Percentiles rank a stretch among this genome's conserved stretches.
Evolutionary conservation across 2,797 vertebrate species (phyloP).

Genomic region (Perodicticus potto): DNA sequence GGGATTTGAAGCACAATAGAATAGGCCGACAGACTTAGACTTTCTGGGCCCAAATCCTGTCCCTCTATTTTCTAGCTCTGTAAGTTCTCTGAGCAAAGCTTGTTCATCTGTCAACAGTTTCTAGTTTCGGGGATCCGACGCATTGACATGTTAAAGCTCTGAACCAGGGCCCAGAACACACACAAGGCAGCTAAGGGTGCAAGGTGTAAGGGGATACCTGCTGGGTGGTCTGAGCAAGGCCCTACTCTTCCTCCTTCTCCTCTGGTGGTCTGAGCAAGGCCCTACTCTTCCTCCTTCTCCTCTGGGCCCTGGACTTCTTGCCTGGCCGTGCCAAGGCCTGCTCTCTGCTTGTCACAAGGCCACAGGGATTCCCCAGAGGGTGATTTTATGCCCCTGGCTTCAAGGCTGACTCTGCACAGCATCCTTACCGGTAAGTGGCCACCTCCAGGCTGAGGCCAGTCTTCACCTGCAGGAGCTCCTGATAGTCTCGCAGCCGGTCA

Average conservation of each 20-base stretch:
- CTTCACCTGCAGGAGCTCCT: conserved; percentile 95
- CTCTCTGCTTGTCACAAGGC: background rate
- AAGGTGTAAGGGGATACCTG: background rate
- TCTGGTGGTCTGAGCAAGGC: background rate
- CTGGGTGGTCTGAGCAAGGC: background rate
- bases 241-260: too few relatives aligned
- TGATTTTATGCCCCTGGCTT: background rate
- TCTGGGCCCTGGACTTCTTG: background rate
- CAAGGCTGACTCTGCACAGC: background rate
- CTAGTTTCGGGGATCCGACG: background rate
- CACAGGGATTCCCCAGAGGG: background rate
- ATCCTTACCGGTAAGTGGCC: conserved; percentile 94
- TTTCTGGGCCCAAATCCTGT: background rate
- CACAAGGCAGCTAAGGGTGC: background rate
- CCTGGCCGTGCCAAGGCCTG: background rate
- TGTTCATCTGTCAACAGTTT: background rate
- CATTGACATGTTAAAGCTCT: background rate
- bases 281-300: background rate
- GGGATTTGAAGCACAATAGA: background rate
- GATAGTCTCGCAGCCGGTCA: conserved; percentile 93
- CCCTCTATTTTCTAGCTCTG: background rate
- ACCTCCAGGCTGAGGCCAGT: conserved; percentile 95
- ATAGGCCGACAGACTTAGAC: background rate
- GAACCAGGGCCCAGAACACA: background rate
- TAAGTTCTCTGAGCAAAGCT: background rate